Evolutionary conservation across 1,140 invertebrate genomes (phyloP).

Genomic region (Neoseiulus cucumeris): DNA sequence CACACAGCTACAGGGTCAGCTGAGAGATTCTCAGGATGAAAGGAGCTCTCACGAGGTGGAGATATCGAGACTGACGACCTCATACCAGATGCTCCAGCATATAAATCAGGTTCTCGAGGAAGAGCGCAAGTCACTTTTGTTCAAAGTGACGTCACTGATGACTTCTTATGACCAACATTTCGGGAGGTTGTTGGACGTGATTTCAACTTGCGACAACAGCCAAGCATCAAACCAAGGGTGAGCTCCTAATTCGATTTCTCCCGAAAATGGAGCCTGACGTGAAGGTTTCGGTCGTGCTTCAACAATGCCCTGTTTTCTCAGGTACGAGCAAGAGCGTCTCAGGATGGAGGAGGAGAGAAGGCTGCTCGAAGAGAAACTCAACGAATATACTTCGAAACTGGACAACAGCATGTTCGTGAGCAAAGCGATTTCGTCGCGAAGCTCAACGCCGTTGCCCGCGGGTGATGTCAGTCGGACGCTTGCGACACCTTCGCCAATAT

Average conservation of each 20-base stretch:
- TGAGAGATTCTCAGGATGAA: neutral
- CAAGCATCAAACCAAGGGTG: neutral
- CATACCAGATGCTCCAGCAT: slow-evolving; percentile 1
- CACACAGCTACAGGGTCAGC: slow-evolving; percentile 6
- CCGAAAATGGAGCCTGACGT: too few relatives aligned
- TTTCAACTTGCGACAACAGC: slow-evolving; percentile 6
- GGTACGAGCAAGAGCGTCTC: slow-evolving; percentile 6
- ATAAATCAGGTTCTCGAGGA: slow-evolving; percentile 3
- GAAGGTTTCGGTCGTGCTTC: too few relatives aligned
- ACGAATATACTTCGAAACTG: neutral
- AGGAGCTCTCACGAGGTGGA: neutral
- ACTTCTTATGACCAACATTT: slow-evolving; percentile 3
- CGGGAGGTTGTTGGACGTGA: neutral
- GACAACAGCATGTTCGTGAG: slow-evolving; percentile 1
- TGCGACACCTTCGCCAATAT: neutral
- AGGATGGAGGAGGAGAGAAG: neutral
- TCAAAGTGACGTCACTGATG: slow-evolving; percentile 3
- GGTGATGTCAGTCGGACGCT: neutral
- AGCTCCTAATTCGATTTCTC: too few relatives aligned
- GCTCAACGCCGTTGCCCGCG: neutral
- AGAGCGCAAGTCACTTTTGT: neutral
- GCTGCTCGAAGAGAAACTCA: neutral
- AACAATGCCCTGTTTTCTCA: too few relatives aligned
- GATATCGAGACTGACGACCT: neutral
- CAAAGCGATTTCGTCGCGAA: neutral